Base-by-base conservation (phyloP, 2,113 vertebrate genomes). In the Vicugna pacos region DNA sequence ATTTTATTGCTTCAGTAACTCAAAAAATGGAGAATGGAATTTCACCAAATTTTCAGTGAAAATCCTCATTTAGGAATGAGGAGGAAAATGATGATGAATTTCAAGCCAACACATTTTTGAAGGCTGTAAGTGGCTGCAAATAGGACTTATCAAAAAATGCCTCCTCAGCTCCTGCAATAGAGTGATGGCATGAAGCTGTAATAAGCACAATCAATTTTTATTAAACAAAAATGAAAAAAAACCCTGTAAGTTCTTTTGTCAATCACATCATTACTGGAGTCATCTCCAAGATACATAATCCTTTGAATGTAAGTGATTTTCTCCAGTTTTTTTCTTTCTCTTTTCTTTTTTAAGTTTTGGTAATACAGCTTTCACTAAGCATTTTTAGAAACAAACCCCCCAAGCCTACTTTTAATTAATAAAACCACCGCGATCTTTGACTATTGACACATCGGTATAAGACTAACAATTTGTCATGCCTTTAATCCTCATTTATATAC, bases 1-100 rank as follows among this genome's bases (percentile, higher is more conserved):
- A 97, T 96, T 96, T 96, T 86, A 89, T 92, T 97, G 91, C 94
- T 96, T 97, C 97, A 92, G 94, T 96, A 97, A 89, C 97, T 97
- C 85, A 64, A 89, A 96, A 97, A 94, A 67, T 94, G 24, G 69
- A 93, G 58, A 89, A 96, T 90, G 82, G 52, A 95, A 93, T 97
- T 96, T 97, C 73, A 96, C 93, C 91, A 97, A 97, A 97, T 95
- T 97, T 97, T 94, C 93, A 80, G 0, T 93, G 91, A 94, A 97
- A 97, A 93, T 72, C 38, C 75, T 97, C 64, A 94, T 84, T 96
- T 96, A 96, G 9, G 14, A 96, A 79, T 26, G 67, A 93, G 54
- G 35, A 79, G 56, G 69, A 69, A 97, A 96, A 97, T 89, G 64
- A 97, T 97, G 98, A 97, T 97, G 69, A 96, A 98, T 98, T 93